Conservation (phyloP, 2,113 vertebrate genomes). For the Phocoena sinus region DNA sequence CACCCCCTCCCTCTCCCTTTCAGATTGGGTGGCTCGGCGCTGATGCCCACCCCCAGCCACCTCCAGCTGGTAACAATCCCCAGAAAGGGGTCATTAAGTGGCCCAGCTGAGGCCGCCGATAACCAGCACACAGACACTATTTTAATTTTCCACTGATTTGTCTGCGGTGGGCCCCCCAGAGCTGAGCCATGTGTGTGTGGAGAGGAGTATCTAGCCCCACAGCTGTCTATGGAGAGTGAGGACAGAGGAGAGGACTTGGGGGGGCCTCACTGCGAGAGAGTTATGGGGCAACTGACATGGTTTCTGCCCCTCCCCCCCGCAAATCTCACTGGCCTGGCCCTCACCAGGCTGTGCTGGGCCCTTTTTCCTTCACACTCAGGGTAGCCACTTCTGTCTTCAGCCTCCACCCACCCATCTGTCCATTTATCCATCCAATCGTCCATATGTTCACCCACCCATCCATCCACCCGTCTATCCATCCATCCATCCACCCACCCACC, state of each 20-base stretch:
- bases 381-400: background rate
- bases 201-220: background rate
- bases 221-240: background rate
- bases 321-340: background rate
- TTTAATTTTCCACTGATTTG: constrained; percentile 76
- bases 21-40: background rate
- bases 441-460: too few species aligned
- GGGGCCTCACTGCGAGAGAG: background rate
- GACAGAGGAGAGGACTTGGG: background rate
- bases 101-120: constrained; percentile 33
- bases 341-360: background rate
- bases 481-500: background rate
- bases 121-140: constrained; percentile 21
- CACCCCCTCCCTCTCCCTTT: background rate
- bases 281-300: fast-evolving
- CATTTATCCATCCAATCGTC: background rate
- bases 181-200: background rate
- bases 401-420: background rate
- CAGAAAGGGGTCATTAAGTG: constrained; percentile 47
- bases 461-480: background rate
- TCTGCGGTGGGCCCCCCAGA: constrained; percentile 59
- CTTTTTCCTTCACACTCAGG: background rate
- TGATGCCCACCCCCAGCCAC: background rate
- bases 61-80: constrained; percentile 72
- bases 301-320: background rate